A percentile compares a stretch with the other conserved stretches of the same genome.
These are phyloP conservation scores for Perca schrenkii DNA, from an alignment of 2,113 vertebrate species.

Conservation along the genomic window DNA sequence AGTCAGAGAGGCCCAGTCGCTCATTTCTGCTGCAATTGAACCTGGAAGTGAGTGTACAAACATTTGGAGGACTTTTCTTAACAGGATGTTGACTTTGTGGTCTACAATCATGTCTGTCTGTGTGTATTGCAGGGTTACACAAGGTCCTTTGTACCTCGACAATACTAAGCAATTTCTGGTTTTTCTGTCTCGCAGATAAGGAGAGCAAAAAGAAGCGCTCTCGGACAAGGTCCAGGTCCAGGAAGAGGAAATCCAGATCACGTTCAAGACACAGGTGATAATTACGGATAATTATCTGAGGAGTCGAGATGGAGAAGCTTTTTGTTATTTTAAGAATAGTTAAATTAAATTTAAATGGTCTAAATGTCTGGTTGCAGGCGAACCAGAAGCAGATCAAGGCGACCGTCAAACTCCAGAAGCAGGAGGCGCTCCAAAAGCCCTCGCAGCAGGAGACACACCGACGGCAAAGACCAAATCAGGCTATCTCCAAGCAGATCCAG, in stretches of 20 bases:
- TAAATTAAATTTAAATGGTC: background rate
- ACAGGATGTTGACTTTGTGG: background rate
- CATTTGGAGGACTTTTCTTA: background rate
- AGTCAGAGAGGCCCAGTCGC: constrained; percentile 95
- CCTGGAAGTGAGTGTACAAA: constrained; percentile 86
- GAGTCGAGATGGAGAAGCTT: background rate
- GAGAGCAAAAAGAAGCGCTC: constrained; percentile 94
- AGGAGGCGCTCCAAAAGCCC: constrained; percentile 94
- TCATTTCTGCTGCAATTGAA: constrained; percentile 98
- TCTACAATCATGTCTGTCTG: background rate
- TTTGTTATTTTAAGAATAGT: background rate
- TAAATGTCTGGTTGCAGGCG: constrained; percentile 80
- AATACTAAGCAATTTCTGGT: background rate
- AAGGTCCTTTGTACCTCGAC: background rate
- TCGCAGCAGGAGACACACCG: constrained; percentile 87
- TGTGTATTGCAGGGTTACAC: background rate
- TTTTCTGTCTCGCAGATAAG: constrained; percentile 85
- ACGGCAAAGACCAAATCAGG: constrained; percentile 90
- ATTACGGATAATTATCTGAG: background rate
- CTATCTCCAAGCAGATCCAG: constrained; percentile 91
- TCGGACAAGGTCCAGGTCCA: constrained; percentile 90
- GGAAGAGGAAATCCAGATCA: constrained; percentile 92
- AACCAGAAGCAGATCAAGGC: constrained; percentile 91
- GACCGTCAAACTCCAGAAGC: constrained; percentile 91
- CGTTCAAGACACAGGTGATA: constrained; percentile 93